Conservation (phyloP, 1,140 invertebrate species). For the Mactra quadrangularis region DNA sequence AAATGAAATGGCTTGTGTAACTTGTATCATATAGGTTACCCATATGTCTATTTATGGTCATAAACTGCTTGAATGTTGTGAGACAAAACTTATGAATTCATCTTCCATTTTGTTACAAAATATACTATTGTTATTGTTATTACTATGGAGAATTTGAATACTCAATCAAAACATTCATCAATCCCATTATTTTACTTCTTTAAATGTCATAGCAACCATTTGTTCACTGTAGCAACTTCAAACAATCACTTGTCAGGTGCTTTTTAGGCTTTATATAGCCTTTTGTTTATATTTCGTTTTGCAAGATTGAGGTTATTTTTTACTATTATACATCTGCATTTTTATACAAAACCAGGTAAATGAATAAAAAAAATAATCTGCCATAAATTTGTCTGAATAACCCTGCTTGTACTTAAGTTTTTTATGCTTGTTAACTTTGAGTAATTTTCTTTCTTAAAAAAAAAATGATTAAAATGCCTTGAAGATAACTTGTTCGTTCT, state of each 20-base stretch:
- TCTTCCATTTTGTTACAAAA: conserved; percentile 27
- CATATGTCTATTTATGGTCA: no score
- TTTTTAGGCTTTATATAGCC: conserved; percentile 47
- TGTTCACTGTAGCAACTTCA: conserved; percentile 41
- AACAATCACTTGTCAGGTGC: conserved; percentile 58
- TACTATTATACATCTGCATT: conserved; percentile 61
- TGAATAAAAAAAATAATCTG: conserved; percentile 8
- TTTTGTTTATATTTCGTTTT: conserved; percentile 59
- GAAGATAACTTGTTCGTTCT: neutral
- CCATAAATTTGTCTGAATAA: conserved; percentile 17
- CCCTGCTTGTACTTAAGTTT: conserved; percentile 9
- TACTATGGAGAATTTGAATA: conserved; percentile 36
- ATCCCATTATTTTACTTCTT: conserved; percentile 19
- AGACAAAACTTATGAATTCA: neutral
- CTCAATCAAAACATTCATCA: conserved; percentile 60
- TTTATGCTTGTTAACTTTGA: conserved; percentile 31
- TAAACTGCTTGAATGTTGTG: neutral
- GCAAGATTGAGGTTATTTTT: conserved; percentile 54
- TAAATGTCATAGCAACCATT: conserved; percentile 39
- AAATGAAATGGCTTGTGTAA: neutral
- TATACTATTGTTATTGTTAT: conserved; percentile 14
- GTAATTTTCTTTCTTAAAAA: conserved; percentile 14
- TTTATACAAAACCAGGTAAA: conserved; percentile 40
- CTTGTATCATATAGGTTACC: conserved; percentile 1
- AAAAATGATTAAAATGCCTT: conserved; percentile 20